Evolutionary conservation across 2,797 vertebrate genomes (phyloP), one percentile per base, ranked within the genome.

Genomic region (Aselliscus stoliczkanus): DNA sequence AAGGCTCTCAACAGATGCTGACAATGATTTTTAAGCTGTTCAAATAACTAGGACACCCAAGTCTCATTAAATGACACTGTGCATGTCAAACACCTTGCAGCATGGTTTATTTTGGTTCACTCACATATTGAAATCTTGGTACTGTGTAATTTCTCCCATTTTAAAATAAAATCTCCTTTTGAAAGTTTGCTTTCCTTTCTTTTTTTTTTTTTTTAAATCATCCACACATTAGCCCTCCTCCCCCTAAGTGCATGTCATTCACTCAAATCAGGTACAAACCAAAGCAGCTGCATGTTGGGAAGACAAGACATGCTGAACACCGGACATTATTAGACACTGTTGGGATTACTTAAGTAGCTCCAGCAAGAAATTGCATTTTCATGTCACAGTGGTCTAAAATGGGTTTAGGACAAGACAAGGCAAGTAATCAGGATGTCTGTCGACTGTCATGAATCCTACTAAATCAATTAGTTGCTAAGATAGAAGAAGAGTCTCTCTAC

Each of bases 361-460:
- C 95, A 90, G 88, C 92, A 97, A 97, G 58, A 96, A 94, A 93
- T 79, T 93, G 97, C 81, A 95, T 97, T 97, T 96, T 96, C 87
- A 95, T 93, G 94, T 95, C 85, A 92, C 77, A 58, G 60, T 88
- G 88, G 56, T 96, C 91, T 65, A 89, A 97, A 82, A 62, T 94
- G 94, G 73, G 82, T 90, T 97, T 97, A 97, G 88, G 76, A 88
- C 47, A 94, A 97, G 81, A 73, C 96, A 96, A 64, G 75, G 77
- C 50, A 97, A 97, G 91, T 69, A 98, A 96, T 94, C 97, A 96
- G 82, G 96, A 96, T 96, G 75, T 88, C 62, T 95, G 82, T 88
- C 95, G 81, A 95, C 98, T 92, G 70, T 94, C 97, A 97, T 96
- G 96, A 98, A 96, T 97, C 76, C 83, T 85, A 93, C 94, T 98